Percentiles rank a stretch among this genome's conserved stretches.
phyloP scores from a whole-genome alignment of 2,113 vertebrate genomes.

The Erythrolamprus reginae region DNA sequence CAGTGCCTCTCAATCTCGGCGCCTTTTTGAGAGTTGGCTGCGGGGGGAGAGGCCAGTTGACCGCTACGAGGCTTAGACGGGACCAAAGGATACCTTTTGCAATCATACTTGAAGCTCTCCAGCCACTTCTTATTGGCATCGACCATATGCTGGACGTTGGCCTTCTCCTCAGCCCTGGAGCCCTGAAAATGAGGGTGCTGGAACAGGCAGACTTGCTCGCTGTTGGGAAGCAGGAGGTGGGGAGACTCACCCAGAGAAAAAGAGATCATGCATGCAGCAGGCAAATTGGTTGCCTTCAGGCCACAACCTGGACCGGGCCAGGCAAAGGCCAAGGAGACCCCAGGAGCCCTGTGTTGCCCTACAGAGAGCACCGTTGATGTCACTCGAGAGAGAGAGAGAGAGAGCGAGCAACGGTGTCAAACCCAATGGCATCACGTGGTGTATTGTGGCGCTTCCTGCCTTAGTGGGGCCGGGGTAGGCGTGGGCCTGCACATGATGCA shows the following conservation, averaged over 20 bases:
- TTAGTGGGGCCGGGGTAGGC: too few relatives aligned
- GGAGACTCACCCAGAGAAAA: neutral
- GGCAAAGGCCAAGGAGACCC: neutral
- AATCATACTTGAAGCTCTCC: conserved; percentile 75
- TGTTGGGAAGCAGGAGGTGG: conserved; percentile 17
- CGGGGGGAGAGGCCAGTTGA: neutral
- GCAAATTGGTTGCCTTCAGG: neutral
- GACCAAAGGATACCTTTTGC: conserved; percentile 83
- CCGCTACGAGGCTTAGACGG: rapidly evolving
- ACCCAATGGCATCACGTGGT: too few relatives aligned
- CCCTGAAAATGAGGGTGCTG: conserved; percentile 52
- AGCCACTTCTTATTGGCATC: conserved; percentile 86
- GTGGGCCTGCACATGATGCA: too few relatives aligned
- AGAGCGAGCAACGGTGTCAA: too few relatives aligned
- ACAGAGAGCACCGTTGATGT: too few relatives aligned
- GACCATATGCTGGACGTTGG: conserved; percentile 73
- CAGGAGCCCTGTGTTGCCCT: neutral
- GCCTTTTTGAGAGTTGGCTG: neutral
- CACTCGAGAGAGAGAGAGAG: too few relatives aligned
- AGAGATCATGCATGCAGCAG: neutral
- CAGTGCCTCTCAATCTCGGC: neutral
- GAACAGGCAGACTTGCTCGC: conserved; percentile 68
- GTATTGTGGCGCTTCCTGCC: too few relatives aligned
- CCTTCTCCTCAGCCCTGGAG: conserved; percentile 53
- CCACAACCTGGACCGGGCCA: neutral